Conservation (phyloP, 2,797 vertebrate species). For the Phalloptychus januarius region DNA sequence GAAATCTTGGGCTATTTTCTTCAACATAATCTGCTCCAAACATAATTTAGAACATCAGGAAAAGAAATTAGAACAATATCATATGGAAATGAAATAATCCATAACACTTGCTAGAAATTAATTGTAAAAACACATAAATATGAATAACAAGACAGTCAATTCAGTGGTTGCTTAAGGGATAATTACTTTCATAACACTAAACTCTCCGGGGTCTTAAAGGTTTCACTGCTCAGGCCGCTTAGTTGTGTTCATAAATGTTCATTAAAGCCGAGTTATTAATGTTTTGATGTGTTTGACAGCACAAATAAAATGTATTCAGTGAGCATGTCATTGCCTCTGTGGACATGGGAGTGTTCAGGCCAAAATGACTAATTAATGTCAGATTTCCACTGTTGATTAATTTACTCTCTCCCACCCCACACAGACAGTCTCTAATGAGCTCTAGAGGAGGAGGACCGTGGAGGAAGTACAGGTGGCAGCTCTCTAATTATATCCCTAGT, state of each 20-base stretch:
- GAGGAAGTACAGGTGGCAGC: constrained; percentile 69
- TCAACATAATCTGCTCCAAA: neutral
- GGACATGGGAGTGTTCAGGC: constrained; percentile 59
- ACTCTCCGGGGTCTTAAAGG: constrained; percentile 17
- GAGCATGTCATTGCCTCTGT: constrained; percentile 56
- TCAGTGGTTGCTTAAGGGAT: constrained; percentile 13
- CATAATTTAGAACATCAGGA: neutral
- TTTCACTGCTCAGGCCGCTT: constrained; percentile 51
- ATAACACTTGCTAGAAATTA: neutral
- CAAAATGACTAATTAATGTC: constrained; percentile 77
- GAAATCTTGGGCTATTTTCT: neutral
- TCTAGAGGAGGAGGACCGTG: constrained; percentile 54
- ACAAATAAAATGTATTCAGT: constrained; percentile 68
- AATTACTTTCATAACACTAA: constrained; percentile 9
- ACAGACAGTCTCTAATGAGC: constrained; percentile 66
- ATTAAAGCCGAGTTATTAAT: constrained; percentile 66
- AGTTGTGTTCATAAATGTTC: constrained; percentile 56
- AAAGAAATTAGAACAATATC: neutral
- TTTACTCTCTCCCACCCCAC: constrained; percentile 41
- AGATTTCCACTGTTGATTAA: constrained; percentile 75
- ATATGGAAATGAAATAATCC: neutral
- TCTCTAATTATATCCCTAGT: constrained; percentile 77
- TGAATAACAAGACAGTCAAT: neutral
- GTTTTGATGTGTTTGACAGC: constrained; percentile 67
- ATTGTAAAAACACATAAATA: neutral